A percentile compares a stretch with the other conserved stretches of the same genome.
These are phyloP conservation scores for Pteruthius melanotis DNA, from an alignment of 2,113 vertebrate species.

Conservation along the genomic window DNA sequence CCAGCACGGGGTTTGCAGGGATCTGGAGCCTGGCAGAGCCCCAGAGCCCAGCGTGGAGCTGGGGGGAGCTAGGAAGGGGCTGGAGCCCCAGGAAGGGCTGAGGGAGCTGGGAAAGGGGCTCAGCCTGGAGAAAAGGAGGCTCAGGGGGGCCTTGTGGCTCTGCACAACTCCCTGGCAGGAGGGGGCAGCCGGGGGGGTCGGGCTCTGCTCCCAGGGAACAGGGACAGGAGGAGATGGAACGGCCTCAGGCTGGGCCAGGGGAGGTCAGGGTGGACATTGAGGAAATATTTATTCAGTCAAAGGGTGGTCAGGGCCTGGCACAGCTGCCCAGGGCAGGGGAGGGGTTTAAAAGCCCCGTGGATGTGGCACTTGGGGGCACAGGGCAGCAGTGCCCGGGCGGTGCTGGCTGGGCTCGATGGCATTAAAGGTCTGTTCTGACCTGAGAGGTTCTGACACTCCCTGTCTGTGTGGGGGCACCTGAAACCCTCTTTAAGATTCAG, in stretches of 20 bases:
- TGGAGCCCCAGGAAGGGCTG: background rate
- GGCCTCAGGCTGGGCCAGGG: background rate
- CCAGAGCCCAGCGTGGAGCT: background rate
- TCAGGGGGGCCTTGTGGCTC: background rate
- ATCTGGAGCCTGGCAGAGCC: background rate
- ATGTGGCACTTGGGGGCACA: background rate
- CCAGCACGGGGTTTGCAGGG: background rate
- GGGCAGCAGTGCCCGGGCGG: background rate
- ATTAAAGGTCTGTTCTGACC: background rate
- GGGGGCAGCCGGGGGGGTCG: fast-evolving
- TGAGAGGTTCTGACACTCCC: fast-evolving
- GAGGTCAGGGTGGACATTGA: too few species aligned
- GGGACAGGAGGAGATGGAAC: fast-evolving
- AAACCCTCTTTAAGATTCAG: background rate
- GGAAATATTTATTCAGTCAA: too few species aligned
- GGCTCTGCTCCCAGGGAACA: background rate
- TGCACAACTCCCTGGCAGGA: background rate
- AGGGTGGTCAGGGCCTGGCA: background rate
- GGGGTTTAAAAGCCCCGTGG: fast-evolving
- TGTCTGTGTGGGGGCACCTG: background rate
- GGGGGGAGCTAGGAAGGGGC: background rate
- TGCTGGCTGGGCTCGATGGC: fast-evolving
- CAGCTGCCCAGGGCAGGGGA: background rate
- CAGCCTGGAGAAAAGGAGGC: background rate
- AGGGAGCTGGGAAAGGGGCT: background rate